phyloP scores from a whole-genome alignment of 1,140 invertebrate genomes.

The Tetraneura akinire region DNA sequence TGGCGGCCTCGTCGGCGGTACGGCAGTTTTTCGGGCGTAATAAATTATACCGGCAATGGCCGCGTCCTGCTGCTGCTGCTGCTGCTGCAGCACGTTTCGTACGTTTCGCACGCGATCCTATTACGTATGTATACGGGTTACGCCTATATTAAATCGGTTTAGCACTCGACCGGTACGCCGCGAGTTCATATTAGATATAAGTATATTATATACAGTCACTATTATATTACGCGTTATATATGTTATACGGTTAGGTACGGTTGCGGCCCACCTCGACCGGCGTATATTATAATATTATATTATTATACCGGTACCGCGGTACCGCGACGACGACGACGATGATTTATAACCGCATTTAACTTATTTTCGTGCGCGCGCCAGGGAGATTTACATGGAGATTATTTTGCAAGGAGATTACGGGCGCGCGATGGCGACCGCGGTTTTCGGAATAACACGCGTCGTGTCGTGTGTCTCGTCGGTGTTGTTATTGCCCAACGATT shows the following conservation, averaged over 20 bases:
- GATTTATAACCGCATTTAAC: neutral
- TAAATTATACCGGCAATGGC: slow-evolving; percentile 37
- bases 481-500: too few relatives aligned
- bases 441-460: too few relatives aligned
- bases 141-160: too few relatives aligned
- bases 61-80: neutral
- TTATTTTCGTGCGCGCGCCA: neutral
- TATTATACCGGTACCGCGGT: neutral
- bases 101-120: neutral
- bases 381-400: neutral
- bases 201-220: too few relatives aligned
- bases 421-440: neutral
- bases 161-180: too few relatives aligned
- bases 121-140: neutral
- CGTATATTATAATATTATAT: neutral
- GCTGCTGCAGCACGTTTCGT: slow-evolving; percentile 17
- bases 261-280: neutral
- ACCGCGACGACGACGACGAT: neutral
- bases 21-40: neutral
- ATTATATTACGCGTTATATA: too few relatives aligned
- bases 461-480: too few relatives aligned
- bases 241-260: too few relatives aligned
- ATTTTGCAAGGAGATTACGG: too few relatives aligned
- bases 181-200: too few relatives aligned
- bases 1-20: neutral